Conservation (phyloP, 2,113 vertebrate genomes). For the Orthonyx spaldingii region DNA sequence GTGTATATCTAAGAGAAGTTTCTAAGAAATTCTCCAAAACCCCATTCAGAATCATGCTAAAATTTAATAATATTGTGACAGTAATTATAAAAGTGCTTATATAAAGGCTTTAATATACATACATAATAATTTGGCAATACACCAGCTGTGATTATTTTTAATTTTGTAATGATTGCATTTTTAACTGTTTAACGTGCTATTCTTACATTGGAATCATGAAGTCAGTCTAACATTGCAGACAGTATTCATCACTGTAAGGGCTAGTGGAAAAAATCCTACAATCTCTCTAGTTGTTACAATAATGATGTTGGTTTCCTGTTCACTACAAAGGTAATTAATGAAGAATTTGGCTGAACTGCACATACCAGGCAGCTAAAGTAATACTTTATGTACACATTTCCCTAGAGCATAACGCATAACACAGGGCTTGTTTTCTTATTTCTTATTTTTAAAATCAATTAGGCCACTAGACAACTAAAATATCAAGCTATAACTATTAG, state of each 20-base stretch:
- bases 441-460: slow-evolving; percentile 8
- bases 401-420: not conserved
- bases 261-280: not conserved
- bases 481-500: slow-evolving; percentile 8
- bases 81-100: not conserved
- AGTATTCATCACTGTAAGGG: not conserved
- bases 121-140: not conserved
- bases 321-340: slow-evolving; percentile 40
- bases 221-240: not conserved
- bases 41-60: not conserved
- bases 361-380: slow-evolving; percentile 54
- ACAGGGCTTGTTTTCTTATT: slow-evolving; percentile 30
- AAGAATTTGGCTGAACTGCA: slow-evolving; percentile 53
- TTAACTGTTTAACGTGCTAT: not conserved
- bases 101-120: not conserved
- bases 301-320: slow-evolving; percentile 45
- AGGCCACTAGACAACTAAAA: slow-evolving; percentile 36
- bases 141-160: not conserved
- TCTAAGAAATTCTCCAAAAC: not conserved
- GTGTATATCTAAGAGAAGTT: not conserved
- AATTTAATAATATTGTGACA: not conserved
- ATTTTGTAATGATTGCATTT: not conserved
- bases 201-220: not conserved
- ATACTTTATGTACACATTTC: slow-evolving; percentile 32
- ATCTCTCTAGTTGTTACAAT: slow-evolving; percentile 24